Percentiles rank a stretch among this genome's conserved stretches.
Conservation (phyloP, 2,113 vertebrate genomes). For the Naja naja region DNA sequence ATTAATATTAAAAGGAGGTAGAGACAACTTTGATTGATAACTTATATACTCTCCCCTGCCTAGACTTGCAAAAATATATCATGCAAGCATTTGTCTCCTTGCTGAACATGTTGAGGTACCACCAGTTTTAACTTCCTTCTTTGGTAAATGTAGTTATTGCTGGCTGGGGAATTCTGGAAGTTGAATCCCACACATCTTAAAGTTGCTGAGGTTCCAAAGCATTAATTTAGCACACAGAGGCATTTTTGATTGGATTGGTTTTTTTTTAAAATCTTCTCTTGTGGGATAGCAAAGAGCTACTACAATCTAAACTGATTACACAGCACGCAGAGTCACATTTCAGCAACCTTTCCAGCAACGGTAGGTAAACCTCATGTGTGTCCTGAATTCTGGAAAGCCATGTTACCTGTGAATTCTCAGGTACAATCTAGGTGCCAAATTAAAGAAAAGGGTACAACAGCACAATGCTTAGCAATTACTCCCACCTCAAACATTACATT, state of each 20-base stretch:
- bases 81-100: not conserved
- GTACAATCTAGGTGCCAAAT: not conserved
- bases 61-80: not conserved
- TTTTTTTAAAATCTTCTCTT: not conserved
- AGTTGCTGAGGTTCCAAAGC: not conserved
- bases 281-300: not conserved
- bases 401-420: not conserved
- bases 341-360: not conserved
- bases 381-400: not conserved
- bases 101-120: not conserved
- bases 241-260: not conserved
- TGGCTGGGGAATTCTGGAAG: not conserved
- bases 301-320: not conserved
- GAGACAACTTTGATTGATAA: not conserved
- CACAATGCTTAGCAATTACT: not conserved
- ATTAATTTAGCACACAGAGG: not conserved
- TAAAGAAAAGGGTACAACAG: not conserved
- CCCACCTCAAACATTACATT: not conserved
- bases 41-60: not conserved
- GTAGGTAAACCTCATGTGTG: not conserved
- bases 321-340: not conserved
- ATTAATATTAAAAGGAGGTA: not conserved
- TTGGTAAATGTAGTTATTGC: not conserved
- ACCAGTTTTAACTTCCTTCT: not conserved
- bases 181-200: not conserved